Evolutionary conservation across 2,888 invertebrate genomes (phyloP).

Genomic region (Bembecia ichneumoniformis): DNA sequence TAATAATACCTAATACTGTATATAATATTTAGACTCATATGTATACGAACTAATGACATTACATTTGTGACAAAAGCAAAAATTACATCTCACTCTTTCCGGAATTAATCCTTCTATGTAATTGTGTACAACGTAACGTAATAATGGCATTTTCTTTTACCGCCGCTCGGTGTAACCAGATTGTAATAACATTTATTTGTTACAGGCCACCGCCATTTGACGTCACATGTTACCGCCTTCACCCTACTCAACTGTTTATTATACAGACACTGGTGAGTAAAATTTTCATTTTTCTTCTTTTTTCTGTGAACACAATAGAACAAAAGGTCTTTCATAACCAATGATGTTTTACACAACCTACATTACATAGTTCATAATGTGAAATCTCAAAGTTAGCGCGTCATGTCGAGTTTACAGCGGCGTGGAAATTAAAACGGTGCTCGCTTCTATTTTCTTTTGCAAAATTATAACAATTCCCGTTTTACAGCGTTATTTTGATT

Average conservation of each 20-base stretch:
- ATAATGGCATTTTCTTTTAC: neutral
- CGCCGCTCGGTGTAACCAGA: neutral
- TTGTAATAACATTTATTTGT: conserved; percentile 10
- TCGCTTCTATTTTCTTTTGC: neutral
- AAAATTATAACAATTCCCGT: too few relatives aligned
- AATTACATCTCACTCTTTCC: too few relatives aligned
- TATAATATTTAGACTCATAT: too few relatives aligned
- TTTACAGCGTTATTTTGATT: too few relatives aligned
- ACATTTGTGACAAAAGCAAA: too few relatives aligned
- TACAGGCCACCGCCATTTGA: conserved; percentile 37
- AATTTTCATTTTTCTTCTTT: neutral
- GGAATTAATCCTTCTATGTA: neutral
- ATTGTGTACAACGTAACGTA: neutral
- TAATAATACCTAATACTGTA: too few relatives aligned
- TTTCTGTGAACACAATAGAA: neutral
- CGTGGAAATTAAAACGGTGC: neutral
- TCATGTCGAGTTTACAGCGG: neutral
- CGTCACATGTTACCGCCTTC: conserved; percentile 31
- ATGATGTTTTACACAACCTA: neutral
- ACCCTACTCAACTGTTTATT: conserved; percentile 40
- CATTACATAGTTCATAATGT: too few relatives aligned
- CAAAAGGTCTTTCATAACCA: neutral
- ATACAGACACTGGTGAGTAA: conserved; percentile 44
- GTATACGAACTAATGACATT: too few relatives aligned
- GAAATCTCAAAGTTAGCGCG: too few relatives aligned